A percentile compares a stretch with the other conserved stretches of the same genome.
Conservation (phyloP, 2,113 vertebrate genomes). For the Notothenia coriiceps region DNA sequence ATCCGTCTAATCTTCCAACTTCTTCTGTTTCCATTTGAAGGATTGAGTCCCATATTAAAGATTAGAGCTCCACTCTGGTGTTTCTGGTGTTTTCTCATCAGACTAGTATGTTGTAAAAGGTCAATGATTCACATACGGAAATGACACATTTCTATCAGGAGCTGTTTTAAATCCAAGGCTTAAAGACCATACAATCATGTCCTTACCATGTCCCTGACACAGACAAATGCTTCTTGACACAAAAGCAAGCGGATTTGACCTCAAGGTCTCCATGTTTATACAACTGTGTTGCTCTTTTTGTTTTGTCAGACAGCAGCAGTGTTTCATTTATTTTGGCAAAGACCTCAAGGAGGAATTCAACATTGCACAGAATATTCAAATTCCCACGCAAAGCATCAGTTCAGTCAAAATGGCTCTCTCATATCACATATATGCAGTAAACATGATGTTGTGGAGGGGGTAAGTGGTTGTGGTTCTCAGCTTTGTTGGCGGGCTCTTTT, state of each 20-base stretch:
- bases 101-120: background rate
- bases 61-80: background rate
- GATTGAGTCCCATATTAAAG: background rate
- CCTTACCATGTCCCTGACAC: background rate
- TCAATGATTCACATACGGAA: background rate
- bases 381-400: slow-evolving; percentile 15
- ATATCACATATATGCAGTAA: background rate
- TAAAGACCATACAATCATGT: background rate
- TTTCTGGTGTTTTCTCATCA: background rate
- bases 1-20: slow-evolving; percentile 3
- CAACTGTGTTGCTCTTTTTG: slow-evolving; percentile 2
- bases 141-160: background rate
- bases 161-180: slow-evolving; percentile 2
- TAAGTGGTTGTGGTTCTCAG: slow-evolving; percentile 40
- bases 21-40: background rate
- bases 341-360: slow-evolving; percentile 23
- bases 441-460: slow-evolving; percentile 40
- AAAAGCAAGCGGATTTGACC: background rate
- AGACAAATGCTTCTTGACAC: background rate
- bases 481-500: slow-evolving; percentile 38
- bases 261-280: background rate
- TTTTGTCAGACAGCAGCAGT: background rate
- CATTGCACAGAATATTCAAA: slow-evolving; percentile 20
- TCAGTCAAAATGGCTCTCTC: slow-evolving; percentile 43
- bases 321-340: slow-evolving; percentile 4